Evolutionary conservation across 2,888 invertebrate species (phyloP).

Genomic region (Ennomos fuscantarius): DNA sequence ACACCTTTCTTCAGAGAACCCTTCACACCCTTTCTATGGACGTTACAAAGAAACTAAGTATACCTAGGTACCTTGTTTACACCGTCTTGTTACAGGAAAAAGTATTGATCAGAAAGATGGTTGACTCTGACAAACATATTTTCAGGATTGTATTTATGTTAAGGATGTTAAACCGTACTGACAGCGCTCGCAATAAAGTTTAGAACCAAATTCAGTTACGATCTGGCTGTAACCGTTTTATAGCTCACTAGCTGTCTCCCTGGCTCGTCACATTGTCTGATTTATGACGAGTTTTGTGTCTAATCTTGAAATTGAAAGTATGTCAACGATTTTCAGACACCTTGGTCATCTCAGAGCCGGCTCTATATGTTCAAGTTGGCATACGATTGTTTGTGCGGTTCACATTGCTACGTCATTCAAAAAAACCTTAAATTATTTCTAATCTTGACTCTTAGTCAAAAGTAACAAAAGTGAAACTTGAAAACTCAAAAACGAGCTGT

Average conservation of each 20-base stretch:
- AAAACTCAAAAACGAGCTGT: too few relatives aligned
- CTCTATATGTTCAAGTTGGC: too few relatives aligned
- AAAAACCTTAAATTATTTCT: too few relatives aligned
- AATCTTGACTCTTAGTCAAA: too few relatives aligned
- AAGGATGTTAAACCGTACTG: slow-evolving; percentile 43
- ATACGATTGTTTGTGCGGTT: too few relatives aligned
- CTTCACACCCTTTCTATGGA: slow-evolving; percentile 14
- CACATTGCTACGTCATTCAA: too few relatives aligned
- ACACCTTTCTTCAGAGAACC: slow-evolving; percentile 11
- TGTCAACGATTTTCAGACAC: slow-evolving; percentile 6
- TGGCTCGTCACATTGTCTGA: slow-evolving; percentile 29
- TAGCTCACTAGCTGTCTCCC: slow-evolving; percentile 18
- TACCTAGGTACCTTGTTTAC: slow-evolving; percentile 1
- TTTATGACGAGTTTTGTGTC: slow-evolving; percentile 23
- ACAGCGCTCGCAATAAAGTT: slow-evolving; percentile 49
- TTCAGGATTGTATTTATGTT: slow-evolving; percentile 29
- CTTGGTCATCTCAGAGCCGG: not conserved
- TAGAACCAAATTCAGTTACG: slow-evolving; percentile 49
- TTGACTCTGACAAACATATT: slow-evolving; percentile 13
- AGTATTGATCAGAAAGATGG: slow-evolving; percentile 15
- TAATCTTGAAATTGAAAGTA: slow-evolving; percentile 16
- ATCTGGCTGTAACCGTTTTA: slow-evolving; percentile 50
- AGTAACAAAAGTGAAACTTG: too few relatives aligned
- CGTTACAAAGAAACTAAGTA: slow-evolving; percentile 15
- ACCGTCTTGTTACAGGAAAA: slow-evolving; percentile 16